Conservation (phyloP, 1,140 invertebrate genomes). For the Argopecten irradians region DNA sequence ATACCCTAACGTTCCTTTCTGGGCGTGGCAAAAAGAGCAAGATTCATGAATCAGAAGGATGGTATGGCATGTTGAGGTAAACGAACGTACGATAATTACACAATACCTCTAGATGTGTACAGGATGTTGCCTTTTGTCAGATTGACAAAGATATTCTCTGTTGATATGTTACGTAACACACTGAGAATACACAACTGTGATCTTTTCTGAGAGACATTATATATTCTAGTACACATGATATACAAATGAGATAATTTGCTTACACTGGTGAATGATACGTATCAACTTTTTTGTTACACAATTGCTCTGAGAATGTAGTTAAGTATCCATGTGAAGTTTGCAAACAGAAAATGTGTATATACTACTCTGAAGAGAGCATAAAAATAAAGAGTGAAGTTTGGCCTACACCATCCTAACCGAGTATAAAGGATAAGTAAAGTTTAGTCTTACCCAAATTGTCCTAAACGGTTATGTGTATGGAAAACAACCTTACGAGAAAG, state of each 20-base stretch:
- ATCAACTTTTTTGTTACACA: neutral
- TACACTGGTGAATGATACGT: neutral
- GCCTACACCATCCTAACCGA: too few relatives aligned
- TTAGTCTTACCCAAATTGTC: too few relatives aligned
- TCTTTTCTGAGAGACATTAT: neutral
- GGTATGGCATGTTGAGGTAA: neutral
- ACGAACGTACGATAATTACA: neutral
- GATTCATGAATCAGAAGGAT: neutral
- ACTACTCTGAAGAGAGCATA: too few relatives aligned
- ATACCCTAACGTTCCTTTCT: too few relatives aligned
- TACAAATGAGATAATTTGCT: neutral
- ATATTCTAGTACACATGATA: neutral
- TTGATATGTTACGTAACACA: neutral
- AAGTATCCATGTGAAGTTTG: neutral
- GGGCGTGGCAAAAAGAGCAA: neutral
- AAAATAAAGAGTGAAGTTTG: too few relatives aligned
- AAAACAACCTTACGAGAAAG: too few relatives aligned
- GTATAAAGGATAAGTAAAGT: too few relatives aligned
- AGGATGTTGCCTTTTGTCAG: neutral
- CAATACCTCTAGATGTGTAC: neutral
- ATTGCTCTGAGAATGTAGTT: neutral
- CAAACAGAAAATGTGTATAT: too few relatives aligned
- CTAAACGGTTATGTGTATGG: too few relatives aligned
- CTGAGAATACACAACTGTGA: neutral
- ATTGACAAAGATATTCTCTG: neutral